Evolutionary conservation across 2,113 vertebrate genomes (phyloP).

Genomic region (Neotragus moschatus): DNA sequence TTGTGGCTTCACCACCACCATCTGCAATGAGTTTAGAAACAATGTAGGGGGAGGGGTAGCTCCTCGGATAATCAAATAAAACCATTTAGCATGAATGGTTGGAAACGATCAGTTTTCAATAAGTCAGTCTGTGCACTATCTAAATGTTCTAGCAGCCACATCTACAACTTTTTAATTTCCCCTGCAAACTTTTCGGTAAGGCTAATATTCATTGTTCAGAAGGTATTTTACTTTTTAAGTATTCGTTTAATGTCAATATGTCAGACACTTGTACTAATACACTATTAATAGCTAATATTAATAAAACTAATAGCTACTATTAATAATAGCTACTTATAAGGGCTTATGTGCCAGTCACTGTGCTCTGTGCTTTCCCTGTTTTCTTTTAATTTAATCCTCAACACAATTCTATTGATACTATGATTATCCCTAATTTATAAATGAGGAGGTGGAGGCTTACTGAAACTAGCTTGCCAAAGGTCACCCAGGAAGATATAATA

Average conservation of each 20-base stretch:
- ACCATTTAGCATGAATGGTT: not conserved
- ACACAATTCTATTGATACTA: not conserved
- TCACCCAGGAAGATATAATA: not conserved
- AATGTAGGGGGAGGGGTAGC: not conserved
- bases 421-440: not conserved
- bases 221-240: not conserved
- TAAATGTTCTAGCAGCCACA: not conserved
- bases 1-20: not conserved
- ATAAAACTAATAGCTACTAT: not conserved
- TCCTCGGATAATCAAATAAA: not conserved
- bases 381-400: conserved; percentile 31
- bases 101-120: not conserved
- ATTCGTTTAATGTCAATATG: not conserved
- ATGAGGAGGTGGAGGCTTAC: not conserved
- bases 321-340: not conserved
- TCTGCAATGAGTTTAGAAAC: conserved; percentile 4
- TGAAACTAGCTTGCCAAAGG: not conserved
- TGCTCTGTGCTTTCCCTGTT: not conserved
- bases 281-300: not conserved
- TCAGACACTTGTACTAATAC: not conserved
- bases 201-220: not conserved
- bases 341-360: not conserved
- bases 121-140: not conserved
- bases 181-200: not conserved
- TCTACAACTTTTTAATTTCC: not conserved